Conservation (phyloP, 2,888 invertebrate species). For the Standfussiana lucernea region DNA sequence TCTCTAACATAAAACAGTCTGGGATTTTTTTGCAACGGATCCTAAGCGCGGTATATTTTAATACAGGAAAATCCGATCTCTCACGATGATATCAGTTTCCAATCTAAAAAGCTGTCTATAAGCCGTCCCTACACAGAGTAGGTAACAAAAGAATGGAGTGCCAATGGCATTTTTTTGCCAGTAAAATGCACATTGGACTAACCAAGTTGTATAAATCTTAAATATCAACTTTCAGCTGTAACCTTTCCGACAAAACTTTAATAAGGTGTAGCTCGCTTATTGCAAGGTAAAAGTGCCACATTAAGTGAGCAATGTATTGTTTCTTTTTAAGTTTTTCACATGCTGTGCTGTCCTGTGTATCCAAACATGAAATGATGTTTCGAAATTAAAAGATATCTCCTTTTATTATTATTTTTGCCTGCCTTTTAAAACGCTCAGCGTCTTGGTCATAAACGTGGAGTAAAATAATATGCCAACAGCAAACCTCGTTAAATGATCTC, state of each 20-base stretch:
- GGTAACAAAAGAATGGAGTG: slow-evolving; percentile 11
- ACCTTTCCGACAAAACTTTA: not conserved
- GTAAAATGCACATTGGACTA: not conserved
- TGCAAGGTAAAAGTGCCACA: not conserved
- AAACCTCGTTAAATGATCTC: not conserved
- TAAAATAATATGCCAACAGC: not conserved
- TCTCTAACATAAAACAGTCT: not conserved
- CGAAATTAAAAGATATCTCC: not conserved
- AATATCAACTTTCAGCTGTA: not conserved
- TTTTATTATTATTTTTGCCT: not conserved
- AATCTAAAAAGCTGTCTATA: slow-evolving; percentile 38
- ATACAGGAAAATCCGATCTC: slow-evolving; percentile 26
- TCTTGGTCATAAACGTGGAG: not conserved
- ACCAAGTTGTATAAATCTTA: not conserved
- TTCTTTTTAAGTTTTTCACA: not conserved
- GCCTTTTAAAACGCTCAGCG: not conserved
- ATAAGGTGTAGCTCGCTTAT: too few species aligned
- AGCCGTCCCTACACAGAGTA: slow-evolving; percentile 34
- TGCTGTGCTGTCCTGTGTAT: too few species aligned
- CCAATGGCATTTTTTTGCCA: not conserved
- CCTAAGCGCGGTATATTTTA: slow-evolving; percentile 30
- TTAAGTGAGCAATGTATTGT: not conserved
- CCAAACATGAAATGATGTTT: not conserved
- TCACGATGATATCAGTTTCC: slow-evolving; percentile 36
- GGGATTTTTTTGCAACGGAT: slow-evolving; percentile 12